A percentile compares a stretch with the other conserved stretches of the same genome.
Conservation (phyloP, 1,140 invertebrate genomes). For the Laupala kohalensis region DNA sequence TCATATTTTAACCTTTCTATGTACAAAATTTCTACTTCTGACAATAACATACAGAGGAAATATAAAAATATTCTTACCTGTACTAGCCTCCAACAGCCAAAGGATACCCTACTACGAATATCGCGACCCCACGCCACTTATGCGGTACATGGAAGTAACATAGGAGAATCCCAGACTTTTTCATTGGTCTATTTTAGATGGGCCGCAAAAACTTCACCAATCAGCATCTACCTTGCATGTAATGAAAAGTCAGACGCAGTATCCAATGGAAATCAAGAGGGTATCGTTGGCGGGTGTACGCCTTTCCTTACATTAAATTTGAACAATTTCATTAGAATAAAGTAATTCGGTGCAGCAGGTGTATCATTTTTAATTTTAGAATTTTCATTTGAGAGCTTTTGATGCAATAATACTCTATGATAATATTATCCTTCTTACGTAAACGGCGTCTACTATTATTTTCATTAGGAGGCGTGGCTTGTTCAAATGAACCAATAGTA, state of each 20-base stretch:
- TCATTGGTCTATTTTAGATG: slow-evolving; percentile 45
- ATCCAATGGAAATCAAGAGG: not conserved
- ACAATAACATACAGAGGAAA: slow-evolving; percentile 33
- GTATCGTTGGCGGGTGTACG: not conserved
- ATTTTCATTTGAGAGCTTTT: not conserved
- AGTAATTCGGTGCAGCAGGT: too few species aligned
- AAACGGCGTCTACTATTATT: not conserved
- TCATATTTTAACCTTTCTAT: slow-evolving; percentile 11
- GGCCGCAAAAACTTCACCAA: slow-evolving; percentile 45
- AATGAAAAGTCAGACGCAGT: slow-evolving; percentile 12
- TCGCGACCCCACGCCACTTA: slow-evolving; percentile 46
- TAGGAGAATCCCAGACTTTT: slow-evolving; percentile 30
- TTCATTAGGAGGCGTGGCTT: slow-evolving; percentile 8
- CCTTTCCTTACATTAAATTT: not conserved
- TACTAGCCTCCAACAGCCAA: slow-evolving; percentile 37
- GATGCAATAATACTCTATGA: not conserved
- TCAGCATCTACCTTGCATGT: slow-evolving; percentile 28
- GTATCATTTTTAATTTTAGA: not conserved
- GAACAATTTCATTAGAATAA: too few species aligned
- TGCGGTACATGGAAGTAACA: slow-evolving; percentile 37
- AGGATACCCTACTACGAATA: slow-evolving; percentile 44
- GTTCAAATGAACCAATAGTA: slow-evolving; percentile 13
- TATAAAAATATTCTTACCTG: slow-evolving; percentile 44
- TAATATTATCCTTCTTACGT: not conserved
- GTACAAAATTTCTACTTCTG: slow-evolving; percentile 23